A percentile compares a stretch with the other conserved stretches of the same genome.
These are phyloP conservation scores for Danio rerio DNA, from an alignment of 2,113 vertebrate species.

Conservation along the genomic window GRCz12tu NC_133199.1:32625001-32625500, in stretches of 20 bases:
- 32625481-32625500: background rate
- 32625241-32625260: background rate
- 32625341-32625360: background rate
- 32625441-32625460: background rate
- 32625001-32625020: background rate
- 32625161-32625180: background rate
- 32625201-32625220: background rate
- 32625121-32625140: background rate
- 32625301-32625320: conserved; percentile 14
- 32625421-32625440: conserved; percentile 5
- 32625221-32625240: too few species aligned
- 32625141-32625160: background rate
- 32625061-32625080: background rate
- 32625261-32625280: background rate
- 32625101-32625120: background rate
- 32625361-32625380: background rate
- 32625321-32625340: background rate
- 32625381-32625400: background rate
- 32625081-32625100: conserved; percentile 17
- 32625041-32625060: background rate
- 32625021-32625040: background rate
- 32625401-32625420: background rate
- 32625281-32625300: background rate
- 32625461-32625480: conserved; percentile 16
- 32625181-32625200: background rate